Evolutionary conservation across 1,140 invertebrate species (phyloP).

Genomic region (Drosophila ironensis): DNA sequence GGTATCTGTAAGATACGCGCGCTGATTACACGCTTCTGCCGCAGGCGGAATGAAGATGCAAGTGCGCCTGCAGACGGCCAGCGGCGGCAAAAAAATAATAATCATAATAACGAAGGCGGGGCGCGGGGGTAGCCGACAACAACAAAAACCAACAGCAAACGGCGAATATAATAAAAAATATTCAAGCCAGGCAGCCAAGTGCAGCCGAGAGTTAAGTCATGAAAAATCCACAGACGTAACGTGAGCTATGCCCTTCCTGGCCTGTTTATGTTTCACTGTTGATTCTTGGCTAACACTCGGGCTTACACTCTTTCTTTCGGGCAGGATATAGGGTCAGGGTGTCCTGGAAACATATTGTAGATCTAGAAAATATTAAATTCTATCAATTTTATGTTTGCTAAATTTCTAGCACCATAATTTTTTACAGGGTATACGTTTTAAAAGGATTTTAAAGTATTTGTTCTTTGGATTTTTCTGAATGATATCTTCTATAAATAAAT

Average conservation of each 20-base stretch:
- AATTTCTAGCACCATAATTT: no score
- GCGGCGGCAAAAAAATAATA: slow-evolving; percentile 47
- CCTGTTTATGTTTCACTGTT: neutral
- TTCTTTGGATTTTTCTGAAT: no score
- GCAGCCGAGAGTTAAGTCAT: slow-evolving; percentile 70
- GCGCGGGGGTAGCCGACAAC: slow-evolving; percentile 29
- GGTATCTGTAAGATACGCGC: slow-evolving; percentile 39
- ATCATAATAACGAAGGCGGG: slow-evolving; percentile 69
- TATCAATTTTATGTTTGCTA: no score
- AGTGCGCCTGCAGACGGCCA: slow-evolving; percentile 41
- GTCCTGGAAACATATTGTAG: no score
- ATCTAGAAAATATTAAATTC: neutral
- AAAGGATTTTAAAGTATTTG: no score
- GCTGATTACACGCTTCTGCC: slow-evolving; percentile 58
- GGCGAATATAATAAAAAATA: neutral
- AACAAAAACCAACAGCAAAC: slow-evolving; percentile 21
- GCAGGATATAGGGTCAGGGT: neutral
- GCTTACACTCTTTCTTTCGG: neutral
- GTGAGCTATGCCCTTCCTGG: slow-evolving; percentile 26
- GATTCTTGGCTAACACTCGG: slow-evolving; percentile 49
- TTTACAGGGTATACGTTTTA: no score
- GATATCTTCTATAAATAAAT: no score
- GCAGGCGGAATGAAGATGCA: slow-evolving; percentile 56
- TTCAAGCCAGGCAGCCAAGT: slow-evolving; percentile 53
- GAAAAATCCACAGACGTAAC: slow-evolving; percentile 66